Conservation (phyloP, 1,140 invertebrate genomes). For the Matsumurasca onukii region DNA sequence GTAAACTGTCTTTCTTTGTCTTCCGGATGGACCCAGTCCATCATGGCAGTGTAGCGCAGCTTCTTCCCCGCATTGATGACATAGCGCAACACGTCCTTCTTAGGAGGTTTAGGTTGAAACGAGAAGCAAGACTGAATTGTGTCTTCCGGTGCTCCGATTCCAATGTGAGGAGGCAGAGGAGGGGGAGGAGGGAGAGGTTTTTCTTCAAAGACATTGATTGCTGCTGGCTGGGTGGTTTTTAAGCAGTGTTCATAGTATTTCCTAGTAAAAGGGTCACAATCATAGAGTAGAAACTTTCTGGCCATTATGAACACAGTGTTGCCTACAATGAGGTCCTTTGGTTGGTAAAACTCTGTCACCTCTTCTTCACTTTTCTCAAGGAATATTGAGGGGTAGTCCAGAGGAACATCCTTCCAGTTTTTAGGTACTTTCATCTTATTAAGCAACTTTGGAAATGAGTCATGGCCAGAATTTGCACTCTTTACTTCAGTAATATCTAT, state of each 20-base stretch:
- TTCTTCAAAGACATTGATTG: constrained; percentile 30
- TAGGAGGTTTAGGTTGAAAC: constrained; percentile 66
- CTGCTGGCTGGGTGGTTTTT: constrained; percentile 41
- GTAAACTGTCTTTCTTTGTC: constrained; percentile 64
- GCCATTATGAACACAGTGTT: constrained; percentile 66
- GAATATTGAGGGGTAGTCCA: constrained; percentile 55
- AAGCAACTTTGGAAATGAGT: constrained; percentile 71
- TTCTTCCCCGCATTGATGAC: constrained; percentile 60
- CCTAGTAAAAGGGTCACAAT: constrained; percentile 79
- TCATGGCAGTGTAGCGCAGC: constrained; percentile 62
- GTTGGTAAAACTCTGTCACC: constrained; percentile 69
- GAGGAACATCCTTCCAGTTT: constrained; percentile 69
- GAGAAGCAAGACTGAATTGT: constrained; percentile 67
- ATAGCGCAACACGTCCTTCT: constrained; percentile 65
- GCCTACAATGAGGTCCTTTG: constrained; percentile 74
- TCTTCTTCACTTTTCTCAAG: constrained; percentile 69
- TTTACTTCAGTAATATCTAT: constrained; percentile 73
- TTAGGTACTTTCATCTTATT: constrained; percentile 76
- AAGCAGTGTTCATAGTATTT: constrained; percentile 59
- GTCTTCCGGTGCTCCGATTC: constrained; percentile 73
- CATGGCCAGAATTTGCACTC: constrained; percentile 65
- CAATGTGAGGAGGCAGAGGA: constrained; percentile 62
- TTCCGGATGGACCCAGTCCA: constrained; percentile 67
- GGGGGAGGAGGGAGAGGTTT: constrained; percentile 25
- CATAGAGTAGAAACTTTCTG: constrained; percentile 59